Percentiles rank a stretch among this genome's conserved stretches.
These are phyloP conservation scores for Gnathonemus echidnorhynchus DNA, from an alignment of 2,113 vertebrate genomes.

Conservation along the genomic window DNA sequence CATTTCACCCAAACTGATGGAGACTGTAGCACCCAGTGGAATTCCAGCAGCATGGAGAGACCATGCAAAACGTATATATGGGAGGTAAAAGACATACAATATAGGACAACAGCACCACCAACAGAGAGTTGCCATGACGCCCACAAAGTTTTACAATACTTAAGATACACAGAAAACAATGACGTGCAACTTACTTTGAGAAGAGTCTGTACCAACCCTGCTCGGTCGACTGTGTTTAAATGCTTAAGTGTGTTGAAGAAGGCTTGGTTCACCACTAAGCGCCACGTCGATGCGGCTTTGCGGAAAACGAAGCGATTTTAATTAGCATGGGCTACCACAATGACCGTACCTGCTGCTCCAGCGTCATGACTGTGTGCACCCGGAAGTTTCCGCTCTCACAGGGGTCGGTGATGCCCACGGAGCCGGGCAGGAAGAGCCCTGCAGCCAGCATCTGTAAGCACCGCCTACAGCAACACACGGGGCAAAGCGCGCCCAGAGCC, in stretches of 20 bases:
- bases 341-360: slow-evolving; percentile 84
- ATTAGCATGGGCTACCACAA: background rate
- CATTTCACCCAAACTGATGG: background rate
- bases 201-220: background rate
- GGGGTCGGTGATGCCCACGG: slow-evolving; percentile 91
- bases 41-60: background rate
- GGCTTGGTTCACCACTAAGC: background rate
- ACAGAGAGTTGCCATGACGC: background rate
- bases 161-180: background rate
- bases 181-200: background rate
- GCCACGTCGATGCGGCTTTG: background rate
- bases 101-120: background rate
- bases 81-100: background rate
- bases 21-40: background rate
- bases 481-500: background rate
- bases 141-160: background rate
- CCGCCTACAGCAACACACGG: slow-evolving; percentile 58
- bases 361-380: slow-evolving; percentile 94
- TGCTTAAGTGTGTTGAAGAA: background rate
- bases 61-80: background rate
- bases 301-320: background rate
- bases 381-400: slow-evolving; percentile 94
- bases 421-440: slow-evolving; percentile 88
- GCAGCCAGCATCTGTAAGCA: slow-evolving; percentile 95
- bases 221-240: background rate